phyloP scores from a whole-genome alignment of 1,140 invertebrate species.

The Dendroctonus ponderosae region DNA sequence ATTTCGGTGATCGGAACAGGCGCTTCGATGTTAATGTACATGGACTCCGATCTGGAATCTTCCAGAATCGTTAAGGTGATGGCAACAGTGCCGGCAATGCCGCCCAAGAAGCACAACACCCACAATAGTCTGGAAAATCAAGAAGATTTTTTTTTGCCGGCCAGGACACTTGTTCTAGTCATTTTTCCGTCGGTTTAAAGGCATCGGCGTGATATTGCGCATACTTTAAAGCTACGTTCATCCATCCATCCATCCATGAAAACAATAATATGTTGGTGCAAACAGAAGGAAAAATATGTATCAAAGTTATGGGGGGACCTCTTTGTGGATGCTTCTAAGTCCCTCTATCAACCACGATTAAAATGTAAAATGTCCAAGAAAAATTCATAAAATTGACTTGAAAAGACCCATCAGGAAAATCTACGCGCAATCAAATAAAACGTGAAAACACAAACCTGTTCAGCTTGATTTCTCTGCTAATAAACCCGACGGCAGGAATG shows the following conservation, averaged over 20 bases:
- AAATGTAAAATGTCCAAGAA: not conserved
- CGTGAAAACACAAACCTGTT: too few species aligned
- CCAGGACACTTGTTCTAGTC: too few species aligned
- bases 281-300: not conserved
- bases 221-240: too few species aligned
- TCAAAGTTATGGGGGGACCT: too few species aligned
- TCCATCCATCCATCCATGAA: not conserved
- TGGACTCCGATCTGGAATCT: slow-evolving; percentile 49
- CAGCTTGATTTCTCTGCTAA: too few species aligned
- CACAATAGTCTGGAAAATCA: slow-evolving; percentile 17
- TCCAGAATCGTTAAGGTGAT: slow-evolving; percentile 43
- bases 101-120: slow-evolving; percentile 7
- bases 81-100: not conserved
- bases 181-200: too few species aligned
- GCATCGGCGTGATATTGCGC: too few species aligned
- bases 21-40: slow-evolving; percentile 54
- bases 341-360: not conserved
- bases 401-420: not conserved
- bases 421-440: too few species aligned
- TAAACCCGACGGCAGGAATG: too few species aligned
- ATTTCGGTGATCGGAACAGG: slow-evolving; percentile 53
- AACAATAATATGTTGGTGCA: not conserved
- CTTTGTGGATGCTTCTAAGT: too few species aligned
- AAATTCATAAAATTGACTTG: too few species aligned
- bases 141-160: too few species aligned